These are phyloP conservation scores for Caenorhabditis sp. DNA, from an alignment of 2,888 invertebrate species.

Conservation along the genomic window DNA sequence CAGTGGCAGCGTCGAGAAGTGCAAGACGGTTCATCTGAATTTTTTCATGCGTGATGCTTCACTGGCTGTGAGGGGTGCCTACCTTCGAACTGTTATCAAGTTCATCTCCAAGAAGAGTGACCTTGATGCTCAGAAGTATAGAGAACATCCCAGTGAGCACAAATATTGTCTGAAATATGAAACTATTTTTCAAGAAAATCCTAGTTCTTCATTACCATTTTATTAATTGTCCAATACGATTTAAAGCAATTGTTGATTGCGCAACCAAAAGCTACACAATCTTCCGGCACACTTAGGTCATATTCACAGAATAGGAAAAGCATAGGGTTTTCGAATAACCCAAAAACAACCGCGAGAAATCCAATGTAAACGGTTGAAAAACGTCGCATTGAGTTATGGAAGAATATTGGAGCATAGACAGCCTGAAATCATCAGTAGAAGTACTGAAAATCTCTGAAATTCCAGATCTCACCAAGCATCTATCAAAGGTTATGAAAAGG, in stretches of 20 bases:
- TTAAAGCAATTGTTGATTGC: constrained; percentile 21
- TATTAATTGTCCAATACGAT: constrained; percentile 22
- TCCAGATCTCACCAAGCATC: neutral
- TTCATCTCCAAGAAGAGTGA: neutral
- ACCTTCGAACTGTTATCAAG: constrained; percentile 10
- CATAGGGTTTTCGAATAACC: constrained; percentile 14
- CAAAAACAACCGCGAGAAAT: constrained; percentile 8
- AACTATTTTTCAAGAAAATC: no score
- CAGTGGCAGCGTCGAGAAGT: constrained; percentile 16
- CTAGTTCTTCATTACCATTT: constrained; percentile 12
- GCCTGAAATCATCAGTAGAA: no score
- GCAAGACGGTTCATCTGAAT: constrained; percentile 26
- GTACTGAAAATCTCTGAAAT: no score
- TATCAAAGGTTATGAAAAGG: neutral
- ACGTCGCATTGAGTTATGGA: constrained; percentile 10
- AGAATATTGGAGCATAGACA: constrained; percentile 18
- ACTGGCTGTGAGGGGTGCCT: neutral
- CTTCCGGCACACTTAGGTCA: constrained; percentile 5
- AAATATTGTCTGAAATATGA: constrained; percentile 23
- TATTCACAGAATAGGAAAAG: constrained; percentile 20
- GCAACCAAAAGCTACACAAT: constrained; percentile 22
- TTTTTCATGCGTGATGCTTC: no score
- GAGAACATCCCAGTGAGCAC: constrained; percentile 5
- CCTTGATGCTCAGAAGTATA: no score
- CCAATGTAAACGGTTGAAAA: constrained; percentile 5